Evolutionary conservation across 1,140 invertebrate species (phyloP), one percentile per base, ranked within the genome.

Genomic region (Pogonomyrmex californicus): DNA sequence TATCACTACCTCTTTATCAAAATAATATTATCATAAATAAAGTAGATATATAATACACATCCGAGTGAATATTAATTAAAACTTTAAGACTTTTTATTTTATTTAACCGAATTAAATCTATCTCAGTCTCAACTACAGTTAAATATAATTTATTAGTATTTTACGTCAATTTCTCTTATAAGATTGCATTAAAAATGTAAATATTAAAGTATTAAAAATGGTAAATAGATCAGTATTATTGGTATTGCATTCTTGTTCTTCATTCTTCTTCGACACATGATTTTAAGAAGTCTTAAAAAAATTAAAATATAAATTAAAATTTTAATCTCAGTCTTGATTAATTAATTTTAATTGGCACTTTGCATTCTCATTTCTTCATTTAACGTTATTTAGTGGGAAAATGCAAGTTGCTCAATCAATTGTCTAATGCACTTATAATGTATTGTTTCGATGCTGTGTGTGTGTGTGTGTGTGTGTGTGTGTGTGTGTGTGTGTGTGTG

Each of bases 81-180:
- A 12, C 10, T 38, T 49, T 65, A 49, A 51, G 5, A n/a, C 36
- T 3, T 30, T 81, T 41, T 14, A 30, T 63, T 7, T 30, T n/a
- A 68, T 23, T 23, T 23, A 23, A 23, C 23, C 0, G 23, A 23
- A 4, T 81, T 1, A 38, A 56, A 54, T 81, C 12, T 30, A 0
- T 58, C 23, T 73, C 30, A 73, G 23, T 68, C 47, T 68, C 36
- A 68, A 17, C 14, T 65, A 49, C 7, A 30, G 33, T 79, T 33
- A 65, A 47, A 5, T n/a, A 62, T 65, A 10, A 41, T 79, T 68
- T 77, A 23, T 63, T 30, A 33, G 7, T 56, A 77, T 23, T 44
- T 44, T 62, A 36, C 44, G 44, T 60, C 12, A 44, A 14, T 77
- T 62, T 54, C 36, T 76, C 23, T 66, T 33, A 33, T 17, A 30